phyloP scores from a whole-genome alignment of 2,113 vertebrate genomes.

The Oophaga pumilio region DNA sequence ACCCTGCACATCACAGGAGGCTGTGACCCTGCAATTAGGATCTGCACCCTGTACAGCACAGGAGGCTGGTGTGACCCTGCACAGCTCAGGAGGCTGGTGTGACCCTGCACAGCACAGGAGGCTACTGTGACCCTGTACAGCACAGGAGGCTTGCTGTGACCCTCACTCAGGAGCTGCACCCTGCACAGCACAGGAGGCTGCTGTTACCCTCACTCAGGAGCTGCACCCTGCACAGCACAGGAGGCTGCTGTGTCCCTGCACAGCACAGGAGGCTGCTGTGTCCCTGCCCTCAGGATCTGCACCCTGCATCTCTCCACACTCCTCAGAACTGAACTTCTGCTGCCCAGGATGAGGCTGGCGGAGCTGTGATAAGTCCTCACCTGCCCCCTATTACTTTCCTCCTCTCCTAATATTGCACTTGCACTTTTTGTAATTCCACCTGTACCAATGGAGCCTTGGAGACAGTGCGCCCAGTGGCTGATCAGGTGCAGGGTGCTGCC shows the following conservation, averaged over 20 bases:
- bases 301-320: too few species aligned
- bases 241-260: not conserved
- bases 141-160: not conserved
- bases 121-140: not conserved
- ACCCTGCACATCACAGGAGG: too few species aligned
- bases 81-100: too few species aligned
- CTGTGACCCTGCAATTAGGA: not conserved
- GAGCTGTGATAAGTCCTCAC: not conserved
- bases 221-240: too few species aligned
- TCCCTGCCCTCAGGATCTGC: not conserved
- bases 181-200: too few species aligned
- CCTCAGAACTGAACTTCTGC: too few species aligned
- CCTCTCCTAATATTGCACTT: not conserved
- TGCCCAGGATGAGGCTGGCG: too few species aligned
- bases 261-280: not conserved
- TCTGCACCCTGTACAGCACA: not conserved
- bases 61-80: not conserved
- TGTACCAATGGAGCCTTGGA: constrained; percentile 87
- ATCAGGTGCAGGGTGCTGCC: constrained; percentile 94
- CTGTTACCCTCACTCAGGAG: not conserved
- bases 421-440: not conserved
- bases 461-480: constrained; percentile 92
- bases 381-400: not conserved
- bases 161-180: too few species aligned
- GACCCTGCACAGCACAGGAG: not conserved